These are phyloP conservation scores for Timema cristinae DNA, from an alignment of 2,888 invertebrate genomes.

Conservation along the genomic window DNA sequence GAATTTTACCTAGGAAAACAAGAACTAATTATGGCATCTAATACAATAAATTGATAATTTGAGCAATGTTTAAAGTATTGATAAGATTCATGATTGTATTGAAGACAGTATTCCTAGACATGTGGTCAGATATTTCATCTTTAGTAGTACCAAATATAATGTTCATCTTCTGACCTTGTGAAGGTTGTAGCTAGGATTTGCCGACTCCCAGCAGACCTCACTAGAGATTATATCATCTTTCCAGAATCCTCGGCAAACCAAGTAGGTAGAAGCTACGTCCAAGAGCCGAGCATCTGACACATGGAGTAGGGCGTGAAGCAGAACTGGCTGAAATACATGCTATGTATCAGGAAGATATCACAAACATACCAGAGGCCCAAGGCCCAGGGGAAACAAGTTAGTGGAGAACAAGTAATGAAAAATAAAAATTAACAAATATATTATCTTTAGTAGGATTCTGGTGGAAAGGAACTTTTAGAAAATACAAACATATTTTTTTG, in stretches of 20 bases:
- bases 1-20: too few relatives aligned
- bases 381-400: too few relatives aligned
- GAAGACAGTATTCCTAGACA: background rate
- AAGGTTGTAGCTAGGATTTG: constrained; percentile 50
- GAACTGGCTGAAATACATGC: constrained; percentile 39
- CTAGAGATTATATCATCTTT: constrained; percentile 47
- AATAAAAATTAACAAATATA: background rate
- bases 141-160: background rate
- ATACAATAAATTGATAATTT: background rate
- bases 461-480: too few relatives aligned
- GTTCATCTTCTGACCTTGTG: constrained; percentile 43
- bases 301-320: constrained; percentile 50
- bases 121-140: background rate
- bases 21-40: background rate
- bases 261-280: constrained; percentile 44
- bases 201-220: constrained; percentile 44
- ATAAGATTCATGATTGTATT: too few relatives aligned
- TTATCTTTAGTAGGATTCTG: background rate
- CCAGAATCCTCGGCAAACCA: constrained; percentile 50
- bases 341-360: too few relatives aligned
- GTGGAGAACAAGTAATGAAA: too few relatives aligned
- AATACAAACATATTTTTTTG: too few relatives aligned
- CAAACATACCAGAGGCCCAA: too few relatives aligned
- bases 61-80: too few relatives aligned
- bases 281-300: constrained; percentile 49